These are phyloP conservation scores for Pimpla rufipes DNA, from an alignment of 2,888 invertebrate genomes.

Conservation along the genomic window DNA sequence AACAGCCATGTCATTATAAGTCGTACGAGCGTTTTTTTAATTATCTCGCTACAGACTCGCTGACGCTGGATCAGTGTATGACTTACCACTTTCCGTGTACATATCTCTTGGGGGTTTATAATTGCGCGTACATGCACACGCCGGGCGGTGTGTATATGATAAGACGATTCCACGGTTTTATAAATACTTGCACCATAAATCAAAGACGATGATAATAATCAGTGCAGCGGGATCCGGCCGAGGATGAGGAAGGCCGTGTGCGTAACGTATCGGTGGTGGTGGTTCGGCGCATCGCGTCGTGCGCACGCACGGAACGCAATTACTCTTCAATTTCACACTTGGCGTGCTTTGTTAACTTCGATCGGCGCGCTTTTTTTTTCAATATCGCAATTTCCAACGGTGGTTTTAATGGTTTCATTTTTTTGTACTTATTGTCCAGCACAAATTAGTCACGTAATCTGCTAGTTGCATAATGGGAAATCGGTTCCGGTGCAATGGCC, in stretches of 20 bases:
- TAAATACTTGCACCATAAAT: constrained; percentile 55
- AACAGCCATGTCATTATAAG: constrained; percentile 10
- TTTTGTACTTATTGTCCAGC: neutral
- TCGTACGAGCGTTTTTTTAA: constrained; percentile 9
- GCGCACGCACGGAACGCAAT: constrained; percentile 51
- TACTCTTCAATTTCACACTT: constrained; percentile 53
- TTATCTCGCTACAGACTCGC: neutral
- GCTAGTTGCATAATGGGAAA: constrained; percentile 4
- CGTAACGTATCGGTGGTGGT: neutral
- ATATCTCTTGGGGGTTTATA: constrained; percentile 3
- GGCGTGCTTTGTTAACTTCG: constrained; percentile 7
- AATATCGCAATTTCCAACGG: neutral
- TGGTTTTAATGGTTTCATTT: neutral
- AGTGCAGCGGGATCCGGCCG: constrained; percentile 29
- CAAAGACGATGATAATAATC: constrained; percentile 57
- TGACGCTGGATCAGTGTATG: constrained; percentile 7
- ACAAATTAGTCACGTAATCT: neutral
- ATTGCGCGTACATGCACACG: constrained; percentile 12
- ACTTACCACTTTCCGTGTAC: constrained; percentile 2
- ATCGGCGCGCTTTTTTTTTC: constrained; percentile 14
- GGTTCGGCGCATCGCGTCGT: neutral
- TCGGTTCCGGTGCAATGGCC: no score
- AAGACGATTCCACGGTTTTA: constrained; percentile 45
- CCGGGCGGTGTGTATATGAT: constrained; percentile 21
- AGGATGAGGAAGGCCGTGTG: constrained; percentile 27